Conservation (phyloP, 2,113 vertebrate genomes). For the Ranitomeya imitator region DNA sequence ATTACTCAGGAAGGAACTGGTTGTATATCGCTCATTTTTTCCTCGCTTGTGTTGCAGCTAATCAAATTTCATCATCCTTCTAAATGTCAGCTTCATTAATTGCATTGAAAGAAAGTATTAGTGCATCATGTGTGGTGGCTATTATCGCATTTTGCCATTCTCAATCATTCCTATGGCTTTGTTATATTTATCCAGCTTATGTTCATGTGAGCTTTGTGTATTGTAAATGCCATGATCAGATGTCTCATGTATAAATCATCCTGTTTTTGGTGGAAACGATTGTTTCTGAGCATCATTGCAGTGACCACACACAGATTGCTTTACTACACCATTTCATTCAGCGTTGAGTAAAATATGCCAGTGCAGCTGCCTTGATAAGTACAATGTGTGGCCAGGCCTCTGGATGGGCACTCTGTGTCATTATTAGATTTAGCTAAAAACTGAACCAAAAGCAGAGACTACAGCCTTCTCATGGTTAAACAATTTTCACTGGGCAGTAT, state of each 20-base stretch:
- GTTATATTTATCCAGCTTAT: too few relatives aligned
- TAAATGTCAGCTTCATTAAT: background rate
- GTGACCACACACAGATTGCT: background rate
- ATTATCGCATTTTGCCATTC: background rate
- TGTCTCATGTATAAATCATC: background rate
- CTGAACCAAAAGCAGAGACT: too few relatives aligned
- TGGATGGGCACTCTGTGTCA: too few relatives aligned
- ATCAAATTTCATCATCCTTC: background rate
- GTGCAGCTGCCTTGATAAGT: too few relatives aligned
- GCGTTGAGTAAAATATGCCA: background rate
- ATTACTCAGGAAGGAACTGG: background rate
- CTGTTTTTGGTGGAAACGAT: background rate
- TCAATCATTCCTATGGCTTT: background rate
- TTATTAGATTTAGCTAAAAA: too few relatives aligned
- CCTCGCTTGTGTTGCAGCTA: background rate
- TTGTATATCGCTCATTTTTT: background rate
- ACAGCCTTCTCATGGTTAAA: too few relatives aligned
- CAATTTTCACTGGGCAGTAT: too few relatives aligned
- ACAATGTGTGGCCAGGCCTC: too few relatives aligned
- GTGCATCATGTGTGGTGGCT: background rate
- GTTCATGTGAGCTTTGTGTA: background rate
- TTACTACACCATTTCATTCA: background rate
- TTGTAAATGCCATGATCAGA: background rate
- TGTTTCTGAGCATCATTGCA: background rate
- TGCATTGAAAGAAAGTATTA: background rate